Evolutionary conservation across 1,140 invertebrate species (phyloP).

Genomic region (Homarus americanus): DNA sequence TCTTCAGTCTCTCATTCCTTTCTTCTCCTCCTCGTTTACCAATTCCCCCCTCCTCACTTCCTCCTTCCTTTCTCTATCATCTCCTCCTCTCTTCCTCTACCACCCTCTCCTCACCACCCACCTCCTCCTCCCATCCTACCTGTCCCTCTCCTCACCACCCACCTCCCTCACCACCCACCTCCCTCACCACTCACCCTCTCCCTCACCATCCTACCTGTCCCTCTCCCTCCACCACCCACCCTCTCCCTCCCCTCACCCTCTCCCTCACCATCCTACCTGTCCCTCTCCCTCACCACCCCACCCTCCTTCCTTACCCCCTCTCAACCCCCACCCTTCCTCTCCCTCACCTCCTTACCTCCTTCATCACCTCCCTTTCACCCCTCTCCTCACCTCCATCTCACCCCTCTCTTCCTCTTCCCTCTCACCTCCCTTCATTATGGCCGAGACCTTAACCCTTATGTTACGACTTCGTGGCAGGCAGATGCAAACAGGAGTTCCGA

Average conservation of each 20-base stretch:
- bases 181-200: background rate
- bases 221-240: background rate
- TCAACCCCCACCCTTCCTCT: background rate
- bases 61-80: background rate
- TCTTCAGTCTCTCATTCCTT: background rate
- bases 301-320: background rate
- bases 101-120: too few species aligned
- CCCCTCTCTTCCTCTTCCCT: background rate
- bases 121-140: too few species aligned
- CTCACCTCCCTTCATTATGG: background rate
- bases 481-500: constrained; percentile 13
- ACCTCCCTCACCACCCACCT: too few species aligned
- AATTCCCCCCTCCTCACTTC: too few species aligned
- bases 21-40: too few species aligned
- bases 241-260: background rate
- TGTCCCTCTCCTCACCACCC: too few species aligned
- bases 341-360: background rate
- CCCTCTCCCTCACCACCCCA: background rate
- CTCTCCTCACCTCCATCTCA: background rate
- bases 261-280: background rate
- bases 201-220: background rate
- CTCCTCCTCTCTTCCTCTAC: background rate
- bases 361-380: background rate
- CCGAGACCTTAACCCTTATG: constrained; percentile 2
- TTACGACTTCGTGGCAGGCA: constrained; percentile 9